Evolutionary conservation across 1,140 invertebrate species (phyloP).

Genomic region (Drosophila arizonae): DNA sequence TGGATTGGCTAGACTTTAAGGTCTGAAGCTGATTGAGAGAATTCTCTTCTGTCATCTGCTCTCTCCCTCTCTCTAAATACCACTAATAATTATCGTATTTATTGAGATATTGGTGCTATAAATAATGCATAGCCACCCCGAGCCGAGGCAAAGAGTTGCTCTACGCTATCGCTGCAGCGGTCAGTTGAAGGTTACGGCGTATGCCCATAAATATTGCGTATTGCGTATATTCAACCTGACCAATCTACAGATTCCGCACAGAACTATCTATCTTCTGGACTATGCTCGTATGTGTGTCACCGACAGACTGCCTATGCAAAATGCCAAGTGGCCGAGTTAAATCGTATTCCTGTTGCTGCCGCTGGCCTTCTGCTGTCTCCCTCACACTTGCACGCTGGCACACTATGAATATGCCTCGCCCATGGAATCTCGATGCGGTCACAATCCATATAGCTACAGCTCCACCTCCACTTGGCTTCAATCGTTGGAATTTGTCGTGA

Average conservation of each 20-base stretch:
- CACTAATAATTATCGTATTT: too few relatives aligned
- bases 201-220: slow-evolving; percentile 64
- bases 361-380: background rate
- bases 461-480: slow-evolving; percentile 13
- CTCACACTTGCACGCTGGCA: too few relatives aligned
- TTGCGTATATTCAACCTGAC: slow-evolving; percentile 60
- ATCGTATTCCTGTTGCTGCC: background rate
- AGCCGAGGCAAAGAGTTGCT: slow-evolving; percentile 2
- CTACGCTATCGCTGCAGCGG: slow-evolving; percentile 29
- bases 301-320: slow-evolving; percentile 59
- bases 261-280: slow-evolving; percentile 68
- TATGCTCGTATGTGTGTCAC: slow-evolving; percentile 45
- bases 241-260: slow-evolving; percentile 60
- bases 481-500: slow-evolving; percentile 66
- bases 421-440: slow-evolving; percentile 33
- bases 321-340: slow-evolving; percentile 41
- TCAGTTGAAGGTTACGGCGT: slow-evolving; percentile 62
- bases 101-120: too few relatives aligned
- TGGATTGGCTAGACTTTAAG: background rate
- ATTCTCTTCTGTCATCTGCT: too few relatives aligned
- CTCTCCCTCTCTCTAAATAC: too few relatives aligned
- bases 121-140: background rate
- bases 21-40: too few relatives aligned
- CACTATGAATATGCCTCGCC: background rate
- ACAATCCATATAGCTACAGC: slow-evolving; percentile 8